phyloP scores from a whole-genome alignment of 2,113 vertebrate species.

The Garra rufa region DNA sequence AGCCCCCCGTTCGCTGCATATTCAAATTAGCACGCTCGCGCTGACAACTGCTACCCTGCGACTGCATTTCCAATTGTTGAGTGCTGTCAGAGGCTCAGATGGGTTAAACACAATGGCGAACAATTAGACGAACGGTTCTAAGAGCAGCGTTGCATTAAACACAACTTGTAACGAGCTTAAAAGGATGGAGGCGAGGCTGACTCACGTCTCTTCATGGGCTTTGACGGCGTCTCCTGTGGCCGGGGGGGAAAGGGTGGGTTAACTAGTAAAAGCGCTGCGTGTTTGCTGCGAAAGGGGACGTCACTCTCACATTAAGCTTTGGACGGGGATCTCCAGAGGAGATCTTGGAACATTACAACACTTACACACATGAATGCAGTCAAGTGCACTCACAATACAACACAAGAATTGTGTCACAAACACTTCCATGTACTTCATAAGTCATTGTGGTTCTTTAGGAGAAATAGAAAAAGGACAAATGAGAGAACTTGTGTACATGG shows the following conservation, averaged over 20 bases:
- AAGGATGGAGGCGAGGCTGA: slow-evolving; percentile 55
- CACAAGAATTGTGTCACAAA: slow-evolving; percentile 3
- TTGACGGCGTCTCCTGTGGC: slow-evolving; percentile 66
- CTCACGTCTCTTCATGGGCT: slow-evolving; percentile 63
- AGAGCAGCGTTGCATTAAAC: slow-evolving; percentile 59
- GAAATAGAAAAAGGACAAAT: too few relatives aligned
- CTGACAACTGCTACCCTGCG: slow-evolving; percentile 47
- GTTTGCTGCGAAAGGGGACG: slow-evolving; percentile 60
- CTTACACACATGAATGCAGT: slow-evolving; percentile 46
- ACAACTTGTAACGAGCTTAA: slow-evolving; percentile 52
- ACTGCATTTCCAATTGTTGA: slow-evolving; percentile 48
- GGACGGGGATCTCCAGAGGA: slow-evolving; percentile 32
- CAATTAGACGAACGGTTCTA: slow-evolving; percentile 59
- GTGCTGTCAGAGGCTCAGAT: slow-evolving; percentile 64
- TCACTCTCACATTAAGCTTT: slow-evolving; percentile 40
- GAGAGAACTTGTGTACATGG: background rate
- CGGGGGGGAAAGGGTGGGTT: slow-evolving; percentile 24
- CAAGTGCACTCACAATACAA: slow-evolving; percentile 39
- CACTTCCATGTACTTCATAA: background rate
- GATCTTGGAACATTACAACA: slow-evolving; percentile 49
- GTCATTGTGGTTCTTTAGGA: too few relatives aligned
- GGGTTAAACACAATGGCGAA: slow-evolving; percentile 65
- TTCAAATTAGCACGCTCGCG: slow-evolving; percentile 47
- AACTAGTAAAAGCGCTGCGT: slow-evolving; percentile 58
- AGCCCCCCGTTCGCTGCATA: slow-evolving; percentile 54